Evolutionary conservation across 1,140 invertebrate species (phyloP), one percentile per base, ranked within the genome.

Genomic region (Planococcus citri): DNA sequence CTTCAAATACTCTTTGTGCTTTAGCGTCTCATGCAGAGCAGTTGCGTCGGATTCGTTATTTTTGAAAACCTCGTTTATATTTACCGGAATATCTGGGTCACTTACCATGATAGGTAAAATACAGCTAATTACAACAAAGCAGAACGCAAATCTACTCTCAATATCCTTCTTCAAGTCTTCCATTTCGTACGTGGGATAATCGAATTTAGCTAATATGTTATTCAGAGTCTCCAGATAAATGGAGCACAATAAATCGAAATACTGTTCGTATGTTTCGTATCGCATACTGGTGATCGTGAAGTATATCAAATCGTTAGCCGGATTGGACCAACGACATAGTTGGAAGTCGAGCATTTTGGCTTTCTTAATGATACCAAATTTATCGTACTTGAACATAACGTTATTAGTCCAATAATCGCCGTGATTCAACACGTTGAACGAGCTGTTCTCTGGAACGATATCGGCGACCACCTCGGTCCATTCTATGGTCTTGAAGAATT

Each of bases 321-420:
- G 60, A 27, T 25, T 64, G 24, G 20, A 10, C 60, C 60, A 64
- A 25, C 60, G 60, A 25, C 60, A 24, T 22, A 24, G 1, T 25
- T 64, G 60, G 22, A 64, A 64, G 17, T 64, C 60, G 8, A 64
- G 10, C 22, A 24, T 17, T 64, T 64, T 69, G 74, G 84, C 84
- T 76, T 85, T 81, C 58, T 77, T 75, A 71, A 85, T 79, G 68
- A 80, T 75, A 57, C 76, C 74, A 0, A 78, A 76, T 33, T 79
- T 74, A 14, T 81, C 79, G 71, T 85, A 84, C 64, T 81, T 79
- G 74, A 88, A 88, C 0, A 88, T 74, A 72, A 89, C 83, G 76
- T 89, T 89, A 72, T 88, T 89, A 0, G 86, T 87, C 88, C 88
- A 89, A 74, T 86, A 88, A 71, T 89, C 87, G 0, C 88, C 88